Percentiles rank a stretch among this genome's conserved stretches.
Conservation (phyloP, 2,113 vertebrate genomes). For the Recurvirostra avosetta region DNA sequence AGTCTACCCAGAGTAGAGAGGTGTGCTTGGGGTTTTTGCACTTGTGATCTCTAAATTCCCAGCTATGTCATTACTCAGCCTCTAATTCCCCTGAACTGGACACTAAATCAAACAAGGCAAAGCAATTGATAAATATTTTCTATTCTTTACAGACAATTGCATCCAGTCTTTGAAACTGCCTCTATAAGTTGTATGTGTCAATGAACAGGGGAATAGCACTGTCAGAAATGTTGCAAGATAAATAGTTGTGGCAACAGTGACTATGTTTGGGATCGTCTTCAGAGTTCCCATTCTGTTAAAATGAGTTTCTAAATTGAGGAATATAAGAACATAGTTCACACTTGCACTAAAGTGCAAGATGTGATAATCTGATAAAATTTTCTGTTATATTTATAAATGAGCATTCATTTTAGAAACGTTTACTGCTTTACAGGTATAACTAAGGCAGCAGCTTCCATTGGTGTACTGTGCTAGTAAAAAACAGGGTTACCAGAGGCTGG, state of each 20-base stretch:
- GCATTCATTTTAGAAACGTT: not conserved
- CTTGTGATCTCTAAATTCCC: not conserved
- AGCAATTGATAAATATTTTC: not conserved
- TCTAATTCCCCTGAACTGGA: not conserved
- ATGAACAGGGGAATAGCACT: not conserved
- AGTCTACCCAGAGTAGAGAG: not conserved
- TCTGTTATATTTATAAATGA: not conserved
- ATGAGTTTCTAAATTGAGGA: not conserved
- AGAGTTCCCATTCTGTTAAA: not conserved
- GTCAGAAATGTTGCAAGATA: not conserved
- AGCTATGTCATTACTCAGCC: not conserved
- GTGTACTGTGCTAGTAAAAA: not conserved
- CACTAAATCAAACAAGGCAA: not conserved
- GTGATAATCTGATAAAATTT: not conserved
- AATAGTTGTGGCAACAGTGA: not conserved
- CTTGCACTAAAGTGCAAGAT: not conserved
- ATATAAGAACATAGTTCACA: not conserved
- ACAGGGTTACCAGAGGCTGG: not conserved
- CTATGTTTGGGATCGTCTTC: not conserved
- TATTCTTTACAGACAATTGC: not conserved
- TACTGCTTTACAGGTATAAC: rapidly evolving
- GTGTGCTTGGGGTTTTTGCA: not conserved
- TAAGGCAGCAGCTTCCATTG: not conserved
- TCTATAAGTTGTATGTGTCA: not conserved
- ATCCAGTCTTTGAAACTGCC: not conserved